A percentile compares a stretch with the other conserved stretches of the same genome.
phyloP scores from a whole-genome alignment of 2,888 invertebrate genomes.

The Toxonevra muliebris region DNA sequence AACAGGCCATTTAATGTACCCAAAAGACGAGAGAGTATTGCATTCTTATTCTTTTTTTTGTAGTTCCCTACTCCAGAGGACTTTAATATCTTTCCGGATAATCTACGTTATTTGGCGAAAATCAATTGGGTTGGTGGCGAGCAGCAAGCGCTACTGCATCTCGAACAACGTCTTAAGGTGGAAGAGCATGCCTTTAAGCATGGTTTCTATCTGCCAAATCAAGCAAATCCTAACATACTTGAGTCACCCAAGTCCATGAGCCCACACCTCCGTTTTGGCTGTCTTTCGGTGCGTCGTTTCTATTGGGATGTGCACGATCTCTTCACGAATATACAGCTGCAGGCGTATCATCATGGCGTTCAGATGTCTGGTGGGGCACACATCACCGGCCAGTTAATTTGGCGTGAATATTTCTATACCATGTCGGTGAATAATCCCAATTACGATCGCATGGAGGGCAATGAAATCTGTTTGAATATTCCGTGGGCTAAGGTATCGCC shows the following conservation, averaged over 20 bases:
- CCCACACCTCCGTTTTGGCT: slow-evolving; percentile 77
- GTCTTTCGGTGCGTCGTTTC: slow-evolving; percentile 75
- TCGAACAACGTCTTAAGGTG: slow-evolving; percentile 69
- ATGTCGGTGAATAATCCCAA: slow-evolving; percentile 79
- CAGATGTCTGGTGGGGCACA: slow-evolving; percentile 57
- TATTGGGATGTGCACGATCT: slow-evolving; percentile 76
- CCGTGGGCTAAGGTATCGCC: slow-evolving; percentile 71
- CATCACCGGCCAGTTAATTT: slow-evolving; percentile 73
- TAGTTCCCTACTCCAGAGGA: slow-evolving; percentile 70
- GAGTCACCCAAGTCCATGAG: slow-evolving; percentile 76
- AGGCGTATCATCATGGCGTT: slow-evolving; percentile 55
- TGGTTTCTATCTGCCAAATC: slow-evolving; percentile 75
- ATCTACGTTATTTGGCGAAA: slow-evolving; percentile 50
- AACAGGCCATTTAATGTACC: not conserved
- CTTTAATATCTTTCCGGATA: slow-evolving; percentile 68
- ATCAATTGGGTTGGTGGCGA: slow-evolving; percentile 76
- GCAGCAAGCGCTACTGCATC: slow-evolving; percentile 69
- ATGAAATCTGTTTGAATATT: slow-evolving; percentile 78
- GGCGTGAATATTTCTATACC: slow-evolving; percentile 82
- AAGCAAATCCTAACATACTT: slow-evolving; percentile 73
- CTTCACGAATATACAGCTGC: slow-evolving; percentile 68
- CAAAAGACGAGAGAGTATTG: not conserved
- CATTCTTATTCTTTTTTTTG: not conserved
- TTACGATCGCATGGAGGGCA: slow-evolving; percentile 74
- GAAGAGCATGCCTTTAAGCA: slow-evolving; percentile 68